Percentiles rank a stretch among this genome's conserved stretches.
Conservation (phyloP, 2,797 vertebrate species). For the Coilia nasus region DNA sequence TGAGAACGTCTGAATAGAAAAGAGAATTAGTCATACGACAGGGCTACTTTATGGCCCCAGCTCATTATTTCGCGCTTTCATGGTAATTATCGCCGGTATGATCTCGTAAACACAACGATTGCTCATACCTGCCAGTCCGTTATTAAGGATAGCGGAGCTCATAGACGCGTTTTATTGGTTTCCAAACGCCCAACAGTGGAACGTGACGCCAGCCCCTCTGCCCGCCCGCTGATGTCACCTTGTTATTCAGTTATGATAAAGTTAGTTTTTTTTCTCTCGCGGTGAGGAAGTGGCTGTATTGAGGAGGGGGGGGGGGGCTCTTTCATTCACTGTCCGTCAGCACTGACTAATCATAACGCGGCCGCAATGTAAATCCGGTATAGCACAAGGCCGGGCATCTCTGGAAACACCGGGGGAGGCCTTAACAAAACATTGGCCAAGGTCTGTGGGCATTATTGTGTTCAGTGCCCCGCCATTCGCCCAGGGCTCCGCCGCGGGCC, state of each 20-base stretch:
- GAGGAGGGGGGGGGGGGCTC: too few relatives aligned
- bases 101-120: slow-evolving; percentile 52
- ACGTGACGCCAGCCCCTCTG: slow-evolving; percentile 39
- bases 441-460: slow-evolving; percentile 3
- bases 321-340: neutral
- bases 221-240: neutral
- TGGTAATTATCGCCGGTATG: slow-evolving; percentile 45
- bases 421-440: neutral
- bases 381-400: neutral
- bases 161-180: slow-evolving; percentile 47
- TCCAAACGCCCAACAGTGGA: slow-evolving; percentile 47
- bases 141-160: slow-evolving; percentile 35
- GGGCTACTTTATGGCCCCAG: slow-evolving; percentile 41
- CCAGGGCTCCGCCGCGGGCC: neutral
- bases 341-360: neutral
- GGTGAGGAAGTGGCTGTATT: neutral
- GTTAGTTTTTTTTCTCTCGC: neutral
- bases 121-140: slow-evolving; percentile 51
- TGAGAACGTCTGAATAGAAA: slow-evolving; percentile 51
- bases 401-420: neutral
- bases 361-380: slow-evolving; percentile 2
- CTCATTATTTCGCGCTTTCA: slow-evolving; percentile 51
- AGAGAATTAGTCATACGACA: slow-evolving; percentile 48
- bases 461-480: neutral
- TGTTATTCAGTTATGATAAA: slow-evolving; percentile 9